phyloP scores from a whole-genome alignment of 1,140 invertebrate genomes.

The Drosophila lowei region DNA sequence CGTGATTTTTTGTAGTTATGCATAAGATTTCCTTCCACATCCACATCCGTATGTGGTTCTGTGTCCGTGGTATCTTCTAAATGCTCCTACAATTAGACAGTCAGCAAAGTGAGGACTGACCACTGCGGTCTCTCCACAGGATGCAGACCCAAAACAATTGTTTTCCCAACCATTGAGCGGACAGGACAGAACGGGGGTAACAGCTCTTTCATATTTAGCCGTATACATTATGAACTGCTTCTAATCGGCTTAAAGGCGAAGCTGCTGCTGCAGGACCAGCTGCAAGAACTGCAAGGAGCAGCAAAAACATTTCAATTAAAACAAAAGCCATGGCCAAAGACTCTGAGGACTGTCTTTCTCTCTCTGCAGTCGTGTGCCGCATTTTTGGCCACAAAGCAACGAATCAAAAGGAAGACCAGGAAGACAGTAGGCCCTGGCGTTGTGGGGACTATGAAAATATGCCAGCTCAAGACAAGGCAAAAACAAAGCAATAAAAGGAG shows the following conservation, averaged over 20 bases:
- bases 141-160: conserved; percentile 55
- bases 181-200: neutral
- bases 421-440: neutral
- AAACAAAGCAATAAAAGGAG: neutral
- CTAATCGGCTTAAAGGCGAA: conserved; percentile 70
- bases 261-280: conserved; percentile 15
- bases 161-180: conserved; percentile 18
- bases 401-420: conserved; percentile 10
- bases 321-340: conserved; percentile 64
- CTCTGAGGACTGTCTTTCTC: conserved; percentile 7
- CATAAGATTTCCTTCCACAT: conserved; percentile 33
- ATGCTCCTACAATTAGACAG: conserved; percentile 65
- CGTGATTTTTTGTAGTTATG: conserved; percentile 53
- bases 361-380: conserved; percentile 30
- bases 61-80: conserved; percentile 35
- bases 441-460: conserved; percentile 27
- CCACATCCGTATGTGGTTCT: conserved; percentile 4
- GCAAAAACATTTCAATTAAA: conserved; percentile 78
- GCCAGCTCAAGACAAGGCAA: conserved; percentile 37
- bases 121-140: conserved; percentile 37
- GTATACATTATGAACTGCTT: conserved; percentile 70
- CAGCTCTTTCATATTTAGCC: conserved; percentile 66
- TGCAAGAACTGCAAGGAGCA: conserved; percentile 22
- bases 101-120: conserved; percentile 34
- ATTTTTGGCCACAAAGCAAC: conserved; percentile 54